Conservation (phyloP, 2,888 invertebrate genomes). For the Parnassius mnemosyne region DNA sequence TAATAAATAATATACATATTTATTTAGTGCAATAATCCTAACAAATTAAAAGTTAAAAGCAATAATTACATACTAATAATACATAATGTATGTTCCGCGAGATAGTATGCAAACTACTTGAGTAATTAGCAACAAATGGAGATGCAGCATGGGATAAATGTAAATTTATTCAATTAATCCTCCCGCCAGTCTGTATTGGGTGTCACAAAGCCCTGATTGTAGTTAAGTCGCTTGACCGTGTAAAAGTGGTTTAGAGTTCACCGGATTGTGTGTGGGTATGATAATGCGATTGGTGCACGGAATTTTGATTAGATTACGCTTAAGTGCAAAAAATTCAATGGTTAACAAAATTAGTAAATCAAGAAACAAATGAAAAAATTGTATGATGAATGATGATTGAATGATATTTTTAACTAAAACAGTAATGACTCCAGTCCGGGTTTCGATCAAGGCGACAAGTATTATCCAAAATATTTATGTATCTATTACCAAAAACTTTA, state of each 20-base stretch:
- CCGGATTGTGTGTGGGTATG: constrained; percentile 13
- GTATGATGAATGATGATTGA: too few species aligned
- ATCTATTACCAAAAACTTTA: too few species aligned
- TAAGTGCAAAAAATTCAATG: neutral
- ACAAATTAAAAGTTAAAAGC: too few species aligned
- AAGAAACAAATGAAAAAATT: too few species aligned
- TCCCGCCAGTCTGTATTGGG: constrained; percentile 67
- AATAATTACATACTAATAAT: too few species aligned
- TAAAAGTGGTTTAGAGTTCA: constrained; percentile 61
- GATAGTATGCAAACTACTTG: constrained; percentile 32
- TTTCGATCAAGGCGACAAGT: too few species aligned
- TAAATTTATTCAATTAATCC: constrained; percentile 80
- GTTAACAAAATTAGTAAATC: neutral
- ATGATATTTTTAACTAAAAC: too few species aligned
- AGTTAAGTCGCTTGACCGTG: constrained; percentile 66
- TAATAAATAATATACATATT: too few species aligned
- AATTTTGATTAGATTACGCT: constrained; percentile 4
- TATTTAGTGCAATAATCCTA: too few species aligned
- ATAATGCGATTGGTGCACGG: constrained; percentile 4
- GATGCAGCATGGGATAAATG: constrained; percentile 69
- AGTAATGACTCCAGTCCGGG: too few species aligned
- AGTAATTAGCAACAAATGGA: constrained; percentile 74
- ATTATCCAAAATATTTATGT: too few species aligned
- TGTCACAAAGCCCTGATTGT: constrained; percentile 74
- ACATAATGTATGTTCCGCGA: neutral